Evolutionary conservation across 2,888 invertebrate genomes (phyloP).

Genomic region (Nomada ruficornis): DNA sequence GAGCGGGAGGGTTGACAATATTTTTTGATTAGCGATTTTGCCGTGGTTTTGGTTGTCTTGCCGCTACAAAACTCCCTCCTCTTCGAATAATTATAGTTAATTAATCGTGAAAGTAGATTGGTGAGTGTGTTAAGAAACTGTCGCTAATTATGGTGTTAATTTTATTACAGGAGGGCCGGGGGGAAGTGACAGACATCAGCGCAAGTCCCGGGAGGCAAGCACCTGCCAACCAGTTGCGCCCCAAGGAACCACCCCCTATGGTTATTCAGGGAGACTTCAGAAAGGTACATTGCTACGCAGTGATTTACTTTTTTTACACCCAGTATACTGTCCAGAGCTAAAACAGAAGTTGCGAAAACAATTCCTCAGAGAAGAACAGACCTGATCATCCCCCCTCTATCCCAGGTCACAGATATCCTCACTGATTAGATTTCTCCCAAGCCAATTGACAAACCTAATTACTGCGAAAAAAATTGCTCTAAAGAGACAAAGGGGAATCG

Average conservation of each 20-base stretch:
- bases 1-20: too few relatives aligned
- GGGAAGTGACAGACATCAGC: slow-evolving; percentile 96
- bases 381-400: neutral
- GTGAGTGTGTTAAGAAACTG: neutral
- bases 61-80: neutral
- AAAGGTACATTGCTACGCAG: slow-evolving; percentile 86
- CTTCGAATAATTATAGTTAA: neutral
- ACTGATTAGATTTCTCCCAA: neutral
- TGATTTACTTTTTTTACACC: neutral
- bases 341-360: too few relatives aligned
- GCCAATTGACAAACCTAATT: slow-evolving; percentile 21
- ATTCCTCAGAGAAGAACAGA: neutral
- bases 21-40: too few relatives aligned
- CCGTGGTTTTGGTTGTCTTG: too few relatives aligned
- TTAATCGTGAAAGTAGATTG: neutral
- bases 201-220: slow-evolving; percentile 93
- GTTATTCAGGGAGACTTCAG: slow-evolving; percentile 97
- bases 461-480: neutral
- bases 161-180: slow-evolving; percentile 91
- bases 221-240: slow-evolving; percentile 86
- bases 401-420: neutral
- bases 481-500: neutral
- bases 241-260: slow-evolving; percentile 89
- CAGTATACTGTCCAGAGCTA: neutral
- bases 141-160: slow-evolving; percentile 39